Evolutionary conservation across 2,113 vertebrate genomes (phyloP).

Genomic region (Chaetodon auriga): DNA sequence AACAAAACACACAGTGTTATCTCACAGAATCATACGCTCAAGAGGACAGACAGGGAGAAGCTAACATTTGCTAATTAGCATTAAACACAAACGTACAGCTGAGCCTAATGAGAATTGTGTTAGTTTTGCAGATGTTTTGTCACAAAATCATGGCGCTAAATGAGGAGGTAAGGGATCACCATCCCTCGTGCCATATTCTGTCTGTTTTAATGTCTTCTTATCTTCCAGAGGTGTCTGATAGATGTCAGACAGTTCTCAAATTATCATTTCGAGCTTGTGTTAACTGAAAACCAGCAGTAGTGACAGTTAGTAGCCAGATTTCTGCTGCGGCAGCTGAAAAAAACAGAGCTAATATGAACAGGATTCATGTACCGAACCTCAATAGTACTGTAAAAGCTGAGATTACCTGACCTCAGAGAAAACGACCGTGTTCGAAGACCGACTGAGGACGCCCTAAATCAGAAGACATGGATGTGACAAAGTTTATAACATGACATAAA

Average conservation of each 20-base stretch:
- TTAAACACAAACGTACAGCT: too few species aligned
- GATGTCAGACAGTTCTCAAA: neutral
- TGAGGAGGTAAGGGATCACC: too few species aligned
- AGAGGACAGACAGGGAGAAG: too few species aligned
- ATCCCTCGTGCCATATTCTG: neutral
- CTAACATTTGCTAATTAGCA: too few species aligned
- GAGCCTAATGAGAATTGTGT: neutral
- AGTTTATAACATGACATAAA: conserved; percentile 27
- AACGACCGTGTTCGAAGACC: neutral
- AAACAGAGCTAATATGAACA: neutral
- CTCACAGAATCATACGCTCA: too few species aligned
- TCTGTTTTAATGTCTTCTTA: neutral
- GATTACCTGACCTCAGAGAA: conserved; percentile 41
- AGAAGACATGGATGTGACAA: conserved; percentile 1
- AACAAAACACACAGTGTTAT: too few species aligned
- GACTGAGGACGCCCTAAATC: conserved; percentile 4
- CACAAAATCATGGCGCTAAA: too few species aligned
- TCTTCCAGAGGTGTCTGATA: neutral
- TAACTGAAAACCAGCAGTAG: neutral
- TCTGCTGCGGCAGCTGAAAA: neutral
- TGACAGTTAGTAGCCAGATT: neutral
- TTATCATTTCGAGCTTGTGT: neutral
- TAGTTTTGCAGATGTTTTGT: too few species aligned
- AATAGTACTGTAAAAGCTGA: conserved; percentile 12
- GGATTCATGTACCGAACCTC: neutral